Conservation (phyloP, 2,797 vertebrate genomes). For the Onychomys arenicola region DNA sequence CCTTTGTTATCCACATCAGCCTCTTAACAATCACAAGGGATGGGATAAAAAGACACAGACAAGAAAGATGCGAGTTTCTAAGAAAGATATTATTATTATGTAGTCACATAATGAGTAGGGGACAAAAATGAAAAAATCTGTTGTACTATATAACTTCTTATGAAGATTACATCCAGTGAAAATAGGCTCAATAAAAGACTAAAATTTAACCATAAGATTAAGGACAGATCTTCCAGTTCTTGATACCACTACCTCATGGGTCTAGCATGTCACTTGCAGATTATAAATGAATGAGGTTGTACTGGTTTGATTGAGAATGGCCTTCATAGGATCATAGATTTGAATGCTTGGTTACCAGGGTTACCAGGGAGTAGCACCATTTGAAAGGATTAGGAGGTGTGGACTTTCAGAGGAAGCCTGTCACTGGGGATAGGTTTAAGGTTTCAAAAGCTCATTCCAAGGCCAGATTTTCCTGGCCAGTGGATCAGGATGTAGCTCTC, state of each 20-base stretch:
- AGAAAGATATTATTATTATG: neutral
- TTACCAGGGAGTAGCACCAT: neutral
- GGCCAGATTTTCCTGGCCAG: neutral
- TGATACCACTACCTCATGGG: neutral
- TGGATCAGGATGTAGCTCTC: neutral
- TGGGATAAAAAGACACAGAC: neutral
- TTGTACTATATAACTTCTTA: neutral
- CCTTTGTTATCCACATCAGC: neutral
- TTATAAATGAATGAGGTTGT: neutral
- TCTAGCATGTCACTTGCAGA: neutral
- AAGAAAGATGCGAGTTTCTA: neutral
- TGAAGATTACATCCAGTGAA: neutral
- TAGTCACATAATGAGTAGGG: neutral
- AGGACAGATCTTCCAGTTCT: neutral
- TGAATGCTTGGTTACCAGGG: neutral
- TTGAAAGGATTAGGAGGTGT: neutral
- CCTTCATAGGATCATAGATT: neutral
- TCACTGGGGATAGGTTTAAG: neutral
- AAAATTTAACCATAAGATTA: neutral
- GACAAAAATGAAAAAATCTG: accelerated
- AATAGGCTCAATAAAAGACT: neutral
- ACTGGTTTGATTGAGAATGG: neutral
- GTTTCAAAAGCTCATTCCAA: neutral
- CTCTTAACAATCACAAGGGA: neutral
- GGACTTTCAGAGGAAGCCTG: neutral